Conservation (phyloP, 2,888 invertebrate genomes). For the Himalopsyche anomala region DNA sequence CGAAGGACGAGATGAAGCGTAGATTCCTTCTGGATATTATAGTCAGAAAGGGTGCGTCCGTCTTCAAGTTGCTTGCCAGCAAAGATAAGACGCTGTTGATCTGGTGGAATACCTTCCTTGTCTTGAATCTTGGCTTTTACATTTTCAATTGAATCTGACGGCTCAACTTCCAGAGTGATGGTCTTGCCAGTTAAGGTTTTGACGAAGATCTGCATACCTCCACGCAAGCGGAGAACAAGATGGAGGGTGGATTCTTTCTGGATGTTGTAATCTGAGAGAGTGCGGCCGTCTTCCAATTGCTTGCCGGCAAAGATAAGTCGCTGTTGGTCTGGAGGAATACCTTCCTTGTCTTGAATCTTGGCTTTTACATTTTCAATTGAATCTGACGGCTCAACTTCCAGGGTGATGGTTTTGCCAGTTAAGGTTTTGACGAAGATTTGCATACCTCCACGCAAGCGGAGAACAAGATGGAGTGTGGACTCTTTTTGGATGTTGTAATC, state of each 20-base stretch:
- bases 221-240: slow-evolving; percentile 76
- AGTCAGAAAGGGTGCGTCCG: slow-evolving; percentile 81
- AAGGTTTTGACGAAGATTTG: slow-evolving; percentile 76
- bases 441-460: slow-evolving; percentile 83
- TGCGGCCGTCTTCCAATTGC: slow-evolving; percentile 96
- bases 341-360: slow-evolving; percentile 94
- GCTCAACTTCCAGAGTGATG: slow-evolving; percentile 78
- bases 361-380: slow-evolving; percentile 97
- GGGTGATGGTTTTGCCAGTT: slow-evolving; percentile 76
- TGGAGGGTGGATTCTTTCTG: slow-evolving; percentile 78
- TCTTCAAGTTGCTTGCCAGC: slow-evolving; percentile 83
- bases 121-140: slow-evolving; percentile 78
- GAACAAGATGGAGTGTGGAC: slow-evolving; percentile 77
- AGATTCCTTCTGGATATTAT: slow-evolving; percentile 81
- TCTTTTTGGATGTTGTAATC: slow-evolving; percentile 83
- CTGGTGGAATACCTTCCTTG: slow-evolving; percentile 76
- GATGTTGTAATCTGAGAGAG: slow-evolving; percentile 88
- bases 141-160: slow-evolving; percentile 80
- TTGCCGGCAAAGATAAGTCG: slow-evolving; percentile 82
- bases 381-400: slow-evolving; percentile 81
- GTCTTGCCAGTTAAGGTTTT: slow-evolving; percentile 79
- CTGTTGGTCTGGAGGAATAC: slow-evolving; percentile 89
- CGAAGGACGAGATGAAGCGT: slow-evolving; percentile 78
- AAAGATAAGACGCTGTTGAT: slow-evolving; percentile 80
- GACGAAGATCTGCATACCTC: slow-evolving; percentile 82